Evolutionary conservation across 2,113 vertebrate species (phyloP), one percentile per base, ranked within the genome.

Genomic region (Sitta europaea): DNA sequence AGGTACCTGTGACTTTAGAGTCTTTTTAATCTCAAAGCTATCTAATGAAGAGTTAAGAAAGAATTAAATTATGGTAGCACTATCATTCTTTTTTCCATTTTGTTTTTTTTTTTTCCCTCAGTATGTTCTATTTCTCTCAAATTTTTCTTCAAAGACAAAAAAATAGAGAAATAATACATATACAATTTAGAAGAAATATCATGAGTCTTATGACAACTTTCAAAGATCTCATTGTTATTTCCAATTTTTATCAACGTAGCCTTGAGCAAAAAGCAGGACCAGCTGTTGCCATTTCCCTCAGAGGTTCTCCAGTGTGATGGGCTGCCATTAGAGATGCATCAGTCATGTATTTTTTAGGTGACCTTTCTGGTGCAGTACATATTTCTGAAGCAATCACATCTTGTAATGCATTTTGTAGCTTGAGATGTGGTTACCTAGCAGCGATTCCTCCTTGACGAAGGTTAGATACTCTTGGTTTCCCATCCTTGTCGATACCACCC

Each of bases 391-490:
- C 84, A 90, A 84, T 94, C 90, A 85, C 45, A 91, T 80, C 50
- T 54, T 33, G 61, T 55, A 80, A 77, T 16, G 19, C 72, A 68
- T 58, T 67, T 33, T 35, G 48, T 28, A 54, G 28, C 61, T 31
- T 36, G 77, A 94, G 73, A 88, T 63, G 77, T 42, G 28, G 94
- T 98, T 98, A 99, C 99, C 99, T 99, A 76, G 99, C 99, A 78
- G 99, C 99, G 20, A 99, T 99, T 94, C 99, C 99, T 96, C 99
- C 99, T 97, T 99, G 99, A 38, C 99, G 98, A 94, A 99, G 99
- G 97, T 99, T 99, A 40, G 99, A 99, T 14, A 99, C 99, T 81
- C 99, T 98, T 9, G 99, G 99, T 86, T 99, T 99, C 78, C 99
- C 99, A 62, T 99, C 99, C 93, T 99, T 99, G 97, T 99, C 99